Evolutionary conservation across 2,797 vertebrate species (phyloP).

Genomic region (Leucoraja ocellata): DNA sequence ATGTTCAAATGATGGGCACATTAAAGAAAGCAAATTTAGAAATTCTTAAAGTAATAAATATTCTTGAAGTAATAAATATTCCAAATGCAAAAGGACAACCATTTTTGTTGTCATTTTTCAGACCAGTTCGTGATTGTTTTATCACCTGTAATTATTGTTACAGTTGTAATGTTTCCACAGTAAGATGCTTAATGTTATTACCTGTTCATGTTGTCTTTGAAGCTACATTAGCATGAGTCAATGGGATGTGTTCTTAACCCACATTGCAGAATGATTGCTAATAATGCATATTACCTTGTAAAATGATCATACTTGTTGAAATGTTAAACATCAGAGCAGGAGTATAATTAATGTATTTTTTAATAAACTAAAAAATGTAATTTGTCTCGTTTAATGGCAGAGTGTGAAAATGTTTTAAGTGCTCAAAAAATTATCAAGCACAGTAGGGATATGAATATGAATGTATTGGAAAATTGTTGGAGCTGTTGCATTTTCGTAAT

Average conservation of each 20-base stretch:
- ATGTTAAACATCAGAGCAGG: conserved; percentile 46
- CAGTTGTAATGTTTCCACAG: conserved; percentile 25
- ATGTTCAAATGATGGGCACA: not conserved
- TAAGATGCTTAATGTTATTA: conserved; percentile 34
- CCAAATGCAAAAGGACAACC: conserved; percentile 9
- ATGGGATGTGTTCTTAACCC: conserved; percentile 22
- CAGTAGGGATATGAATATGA: conserved; percentile 57
- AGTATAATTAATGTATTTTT: conserved; percentile 52
- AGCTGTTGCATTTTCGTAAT: conserved; percentile 65
- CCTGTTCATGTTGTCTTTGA: conserved; percentile 32
- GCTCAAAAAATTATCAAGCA: conserved; percentile 40
- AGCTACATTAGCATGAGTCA: conserved; percentile 24
- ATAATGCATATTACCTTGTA: conserved; percentile 40
- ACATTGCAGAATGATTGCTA: conserved; percentile 3
- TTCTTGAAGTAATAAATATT: not conserved
- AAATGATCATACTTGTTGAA: conserved; percentile 49
- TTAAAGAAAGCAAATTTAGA: not conserved
- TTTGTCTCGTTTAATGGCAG: conserved; percentile 43
- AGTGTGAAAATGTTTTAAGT: conserved; percentile 46
- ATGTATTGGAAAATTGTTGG: conserved; percentile 57
- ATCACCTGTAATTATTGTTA: conserved; percentile 19
- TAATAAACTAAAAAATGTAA: conserved; percentile 49
- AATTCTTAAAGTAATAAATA: not conserved
- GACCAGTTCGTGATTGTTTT: conserved; percentile 17
- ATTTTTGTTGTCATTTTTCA: conserved; percentile 22